Evolutionary conservation across 1,140 invertebrate species (phyloP).

Genomic region (Cataglyphis hispanica): DNA sequence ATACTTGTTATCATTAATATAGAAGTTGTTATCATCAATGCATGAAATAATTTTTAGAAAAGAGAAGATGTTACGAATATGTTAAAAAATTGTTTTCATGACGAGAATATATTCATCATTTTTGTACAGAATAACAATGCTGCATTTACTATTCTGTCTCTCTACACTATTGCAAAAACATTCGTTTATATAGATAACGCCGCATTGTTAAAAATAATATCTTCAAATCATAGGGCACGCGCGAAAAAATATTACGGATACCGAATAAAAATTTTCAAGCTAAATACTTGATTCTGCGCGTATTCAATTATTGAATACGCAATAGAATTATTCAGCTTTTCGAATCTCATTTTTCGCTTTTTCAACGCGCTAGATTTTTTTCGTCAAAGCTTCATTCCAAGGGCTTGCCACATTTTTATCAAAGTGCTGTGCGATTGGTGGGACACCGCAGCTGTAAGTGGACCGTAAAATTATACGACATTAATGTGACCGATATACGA

Average conservation of each 20-base stretch:
- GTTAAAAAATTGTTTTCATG: background rate
- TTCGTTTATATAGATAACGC: background rate
- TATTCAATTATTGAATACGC: slow-evolving; percentile 35
- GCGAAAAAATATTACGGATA: background rate
- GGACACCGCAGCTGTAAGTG: slow-evolving; percentile 42
- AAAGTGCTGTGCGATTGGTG: slow-evolving; percentile 57
- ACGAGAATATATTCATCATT: background rate
- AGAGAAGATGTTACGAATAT: background rate
- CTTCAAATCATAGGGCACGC: background rate
- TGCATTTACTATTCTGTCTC: background rate
- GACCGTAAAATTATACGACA: slow-evolving; percentile 78
- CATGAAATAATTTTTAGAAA: background rate
- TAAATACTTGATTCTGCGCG: background rate
- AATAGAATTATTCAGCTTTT: slow-evolving; percentile 41
- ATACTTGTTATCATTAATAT: background rate
- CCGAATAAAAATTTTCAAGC: slow-evolving; percentile 31
- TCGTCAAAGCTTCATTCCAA: slow-evolving; percentile 18
- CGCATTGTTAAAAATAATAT: slow-evolving; percentile 23
- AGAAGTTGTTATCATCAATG: too few species aligned
- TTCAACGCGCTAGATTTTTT: slow-evolving; percentile 4
- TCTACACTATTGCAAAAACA: background rate
- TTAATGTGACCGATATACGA: slow-evolving; percentile 72
- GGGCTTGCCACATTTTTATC: slow-evolving; percentile 70
- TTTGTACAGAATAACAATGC: slow-evolving; percentile 13
- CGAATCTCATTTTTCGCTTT: slow-evolving; percentile 9